These are phyloP conservation scores for Fopius arisanus DNA, from an alignment of 1,140 invertebrate species.

Conservation along the genomic window DNA sequence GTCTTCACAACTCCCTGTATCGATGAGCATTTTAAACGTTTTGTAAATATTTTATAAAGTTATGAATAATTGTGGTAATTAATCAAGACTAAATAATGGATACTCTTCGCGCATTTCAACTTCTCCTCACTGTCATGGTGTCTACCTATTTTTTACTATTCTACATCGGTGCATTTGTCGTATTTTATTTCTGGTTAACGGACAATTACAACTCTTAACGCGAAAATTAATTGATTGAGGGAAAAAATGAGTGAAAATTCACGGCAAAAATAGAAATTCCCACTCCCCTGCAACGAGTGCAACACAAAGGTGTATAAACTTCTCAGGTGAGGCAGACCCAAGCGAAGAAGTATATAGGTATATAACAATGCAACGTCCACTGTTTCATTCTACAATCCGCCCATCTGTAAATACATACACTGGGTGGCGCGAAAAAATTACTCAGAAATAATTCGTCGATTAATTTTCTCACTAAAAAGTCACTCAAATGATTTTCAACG, in stretches of 20 bases:
- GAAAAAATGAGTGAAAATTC: background rate
- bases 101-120: constrained; percentile 45
- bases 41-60: background rate
- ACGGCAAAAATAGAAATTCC: background rate
- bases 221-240: too few species aligned
- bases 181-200: constrained; percentile 53
- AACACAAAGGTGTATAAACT: constrained; percentile 3
- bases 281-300: background rate
- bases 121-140: constrained; percentile 48
- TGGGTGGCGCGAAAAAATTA: constrained; percentile 41
- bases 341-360: constrained; percentile 38
- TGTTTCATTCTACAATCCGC: constrained; percentile 53
- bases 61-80: background rate
- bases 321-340: background rate
- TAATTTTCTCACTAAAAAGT: too few species aligned
- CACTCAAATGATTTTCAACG: too few species aligned
- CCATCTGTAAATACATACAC: constrained; percentile 49
- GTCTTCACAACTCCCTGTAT: constrained; percentile 3
- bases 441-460: too few species aligned
- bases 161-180: constrained; percentile 45
- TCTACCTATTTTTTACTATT: constrained; percentile 57
- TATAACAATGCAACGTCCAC: constrained; percentile 54
- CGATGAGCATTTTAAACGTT: background rate
- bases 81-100: constrained; percentile 43
- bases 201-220: background rate